Base-by-base conservation (phyloP, 2,888 invertebrate species). In the Andricus quercusramuli region DNA sequence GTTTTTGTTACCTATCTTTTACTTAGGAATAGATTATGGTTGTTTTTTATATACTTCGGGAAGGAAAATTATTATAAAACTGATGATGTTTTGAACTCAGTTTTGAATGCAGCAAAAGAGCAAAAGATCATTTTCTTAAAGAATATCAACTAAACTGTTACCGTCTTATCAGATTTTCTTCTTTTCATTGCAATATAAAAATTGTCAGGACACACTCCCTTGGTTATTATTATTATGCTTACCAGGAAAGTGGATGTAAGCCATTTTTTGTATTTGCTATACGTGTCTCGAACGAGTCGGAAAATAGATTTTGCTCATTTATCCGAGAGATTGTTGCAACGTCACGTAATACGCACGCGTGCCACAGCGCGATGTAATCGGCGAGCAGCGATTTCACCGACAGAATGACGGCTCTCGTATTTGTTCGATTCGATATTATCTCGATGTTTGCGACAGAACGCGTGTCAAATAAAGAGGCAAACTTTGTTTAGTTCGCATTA, bases 291-390 rank as follows among this genome's bases (percentile, higher is more conserved):
- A n/a, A 29, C 9, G 20, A 74, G 51, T 15, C n/a, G 56, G 56
- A 37, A 56, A 74, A 56, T 20, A 32, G 32, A 74, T 59, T 74
- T 56, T 56, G 56, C 32, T n/a, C 74, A 37, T 56, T 74, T 37
- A 74, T 74, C 74, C 32, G 32, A n/a, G 29, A 32, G 56, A 74
- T 74, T 37, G n/a, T 74, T 56, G 74, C 32, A 56, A 56, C 32
- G 56, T 74, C 74, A 74, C 74, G 74, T 56, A 74, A 56, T 74
- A 74, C 32, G 74, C 74, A 74, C 74, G 74, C 56, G 74, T 74
- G 74, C 32, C 41, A 51, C 29, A 32, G 29, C 17, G 56, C 29
- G 32, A 37, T 56, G 22, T 56, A 56, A 74, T 74, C 74, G 32
- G 74, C n/a, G 56, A 56, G 37, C 74, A 74, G 59, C 37, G 74